Base-by-base conservation (phyloP, 1,140 invertebrate species). In the Philaenus spumarius region DNA sequence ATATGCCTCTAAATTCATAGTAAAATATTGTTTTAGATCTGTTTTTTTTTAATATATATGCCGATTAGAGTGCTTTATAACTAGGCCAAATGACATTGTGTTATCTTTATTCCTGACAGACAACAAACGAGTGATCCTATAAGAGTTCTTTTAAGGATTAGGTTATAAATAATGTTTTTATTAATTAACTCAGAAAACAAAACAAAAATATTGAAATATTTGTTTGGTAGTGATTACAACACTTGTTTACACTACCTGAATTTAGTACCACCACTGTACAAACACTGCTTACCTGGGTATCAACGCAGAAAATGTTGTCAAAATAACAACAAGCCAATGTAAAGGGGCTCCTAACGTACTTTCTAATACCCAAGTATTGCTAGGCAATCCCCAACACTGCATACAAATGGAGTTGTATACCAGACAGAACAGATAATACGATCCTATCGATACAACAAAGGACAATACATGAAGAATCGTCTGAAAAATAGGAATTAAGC, bases 351-450 rank as follows among this genome's bases (percentile, higher is more conserved):
- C 72, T 62, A 95, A 78, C 20, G 89, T 84, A 68, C 82, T 80
- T 69, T 88, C 84, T 72, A 95, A 86, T 19, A 95, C 89, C 84
- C 86, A 89, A 17, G 89, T 92, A 23, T 90, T 93, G 66, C 84
- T 89, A 22, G 87, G 86, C 55, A 94, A 73, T 43, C 84, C 85
- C 67, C 90, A 84, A 69, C 88, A 90, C 64, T 82, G 81, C 35
- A 86, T 78, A 68, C 89, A 90, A 59, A 89, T 70, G 2, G 84
- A 78, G 73, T 94, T 90, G 74, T 94, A 94, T 20, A 90, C 72
- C 46, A 95, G 72, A 59, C 87, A 88, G 76, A 95, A 91, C 61
- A 82, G 77, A 75, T 90, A 95, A 77, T 90, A 97, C 60, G 83
- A 74, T 39, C 80, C 76, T 62, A 96, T 75, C 40, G 93, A 96